phyloP scores from a whole-genome alignment of 2,888 invertebrate genomes.

The Trachelus troglodyta region DNA sequence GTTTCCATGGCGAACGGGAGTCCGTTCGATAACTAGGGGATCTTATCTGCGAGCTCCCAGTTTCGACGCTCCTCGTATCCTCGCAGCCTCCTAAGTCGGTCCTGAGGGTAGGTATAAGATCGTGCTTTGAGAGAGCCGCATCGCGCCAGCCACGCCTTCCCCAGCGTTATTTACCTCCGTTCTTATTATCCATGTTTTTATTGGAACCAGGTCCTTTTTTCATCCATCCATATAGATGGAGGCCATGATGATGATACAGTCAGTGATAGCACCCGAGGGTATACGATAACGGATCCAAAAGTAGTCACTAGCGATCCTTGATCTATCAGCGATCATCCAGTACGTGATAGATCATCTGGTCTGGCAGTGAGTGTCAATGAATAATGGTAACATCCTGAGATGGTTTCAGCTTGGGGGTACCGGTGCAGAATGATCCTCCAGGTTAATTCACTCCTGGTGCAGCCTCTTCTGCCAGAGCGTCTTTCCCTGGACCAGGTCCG shows the following conservation, averaged over 20 bases:
- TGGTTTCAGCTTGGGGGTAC: background rate
- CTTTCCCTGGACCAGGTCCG: background rate
- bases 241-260: background rate
- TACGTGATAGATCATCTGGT: background rate
- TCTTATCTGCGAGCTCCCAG: conserved; percentile 63
- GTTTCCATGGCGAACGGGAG: conserved; percentile 48
- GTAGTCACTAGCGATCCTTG: background rate
- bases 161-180: conserved; percentile 57
- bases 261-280: background rate
- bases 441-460: background rate
- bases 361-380: background rate
- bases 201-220: conserved; percentile 22
- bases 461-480: background rate
- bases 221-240: background rate
- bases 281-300: background rate
- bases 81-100: conserved; percentile 4
- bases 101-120: conserved; percentile 28
- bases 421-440: background rate
- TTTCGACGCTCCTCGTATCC: conserved; percentile 46
- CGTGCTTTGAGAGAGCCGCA: conserved; percentile 57
- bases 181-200: conserved; percentile 39
- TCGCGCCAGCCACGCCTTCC: conserved; percentile 58
- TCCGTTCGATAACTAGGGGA: conserved; percentile 62
- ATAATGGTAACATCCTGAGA: background rate
- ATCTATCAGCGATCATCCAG: background rate